Evolutionary conservation across 2,888 invertebrate species (phyloP), one percentile per base, ranked within the genome.

Genomic region (Acronicta leporina): DNA sequence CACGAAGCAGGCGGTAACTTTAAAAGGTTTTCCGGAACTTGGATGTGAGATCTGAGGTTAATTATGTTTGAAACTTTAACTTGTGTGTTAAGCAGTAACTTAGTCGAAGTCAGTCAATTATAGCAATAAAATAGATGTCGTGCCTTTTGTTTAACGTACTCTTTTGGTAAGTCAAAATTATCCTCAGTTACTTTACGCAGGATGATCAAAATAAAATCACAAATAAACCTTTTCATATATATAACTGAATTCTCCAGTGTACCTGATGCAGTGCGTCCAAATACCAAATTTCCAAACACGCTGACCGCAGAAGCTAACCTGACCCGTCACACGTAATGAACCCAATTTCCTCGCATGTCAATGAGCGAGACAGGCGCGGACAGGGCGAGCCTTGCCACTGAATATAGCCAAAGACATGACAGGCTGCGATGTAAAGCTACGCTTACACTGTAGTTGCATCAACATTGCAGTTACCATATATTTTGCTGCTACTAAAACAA

Each of bases 271-370:
- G 47, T 50, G 47, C 60, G 62, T 62, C 66, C 62, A 66, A 51
- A 51, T 50, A 27, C 30, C 67, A 48, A 67, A 14, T 51, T 66
- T 30, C 45, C 40, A 35, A 67, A 56, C 51, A 67, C 47, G 42
- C 52, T 33, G 14, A 35, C 27, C 16, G 42, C 53, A 46, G 30
- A 46, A 33, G 49, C 66, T 61, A 54, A 65, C 65, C 54, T 50
- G 44, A 47, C 66, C 46, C 50, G 40, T 62, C 40, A 66, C 46
- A 47, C 33, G 46, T 20, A 54, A n/a, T 61, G 40, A 62, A 47
- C 67, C 51, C 51, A 62, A 67, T 44, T 51, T 51, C 43, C 61
- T 33, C 43, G 55, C 38, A 30, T 48, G 67, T 62, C 62, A 67
- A 56, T 51, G 51, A 55, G 46, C 20, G 50, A 16, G 61, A 55